Evolutionary conservation across 2,888 invertebrate genomes (phyloP).

Genomic region (Euzetes globulus): DNA sequence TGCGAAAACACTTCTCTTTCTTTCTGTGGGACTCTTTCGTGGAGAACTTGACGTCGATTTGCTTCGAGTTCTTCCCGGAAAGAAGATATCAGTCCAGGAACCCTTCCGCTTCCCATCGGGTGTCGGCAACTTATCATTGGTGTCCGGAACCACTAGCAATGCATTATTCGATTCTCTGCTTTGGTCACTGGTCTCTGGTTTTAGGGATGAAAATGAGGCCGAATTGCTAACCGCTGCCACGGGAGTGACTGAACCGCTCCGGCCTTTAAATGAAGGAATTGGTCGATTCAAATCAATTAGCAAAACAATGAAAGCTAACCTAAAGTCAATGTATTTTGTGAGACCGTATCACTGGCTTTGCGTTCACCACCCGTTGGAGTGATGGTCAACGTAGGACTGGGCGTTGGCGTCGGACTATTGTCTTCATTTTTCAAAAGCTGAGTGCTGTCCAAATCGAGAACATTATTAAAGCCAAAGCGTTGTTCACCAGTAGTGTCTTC

Average conservation of each 20-base stretch:
- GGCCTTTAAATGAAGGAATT: background rate
- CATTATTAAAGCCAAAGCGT: background rate
- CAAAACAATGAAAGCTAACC: background rate
- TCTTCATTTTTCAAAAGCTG: conserved; percentile 7
- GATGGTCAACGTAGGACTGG: background rate
- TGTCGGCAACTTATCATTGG: conserved; percentile 25
- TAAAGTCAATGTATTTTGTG: conserved; percentile 1
- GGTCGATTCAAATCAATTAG: too few relatives aligned
- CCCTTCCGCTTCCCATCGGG: conserved; percentile 37
- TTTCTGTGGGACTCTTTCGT: conserved; percentile 32
- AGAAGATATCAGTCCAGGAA: conserved; percentile 42
- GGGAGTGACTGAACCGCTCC: conserved; percentile 5
- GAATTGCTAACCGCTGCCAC: background rate
- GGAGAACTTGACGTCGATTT: conserved; percentile 36
- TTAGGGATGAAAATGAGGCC: conserved; percentile 10
- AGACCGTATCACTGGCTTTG: background rate
- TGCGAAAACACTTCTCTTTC: conserved; percentile 20
- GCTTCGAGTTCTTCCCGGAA: conserved; percentile 35
- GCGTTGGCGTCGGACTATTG: background rate
- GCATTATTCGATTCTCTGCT: background rate
- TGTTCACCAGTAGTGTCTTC: conserved; percentile 37
- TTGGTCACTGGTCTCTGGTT: background rate
- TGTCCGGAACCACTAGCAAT: background rate
- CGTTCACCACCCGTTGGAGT: conserved; percentile 10
- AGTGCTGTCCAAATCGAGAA: conserved; percentile 27